A percentile compares a stretch with the other conserved stretches of the same genome.
Conservation (phyloP, 2,113 vertebrate genomes). For the Mustela nigripes region DNA sequence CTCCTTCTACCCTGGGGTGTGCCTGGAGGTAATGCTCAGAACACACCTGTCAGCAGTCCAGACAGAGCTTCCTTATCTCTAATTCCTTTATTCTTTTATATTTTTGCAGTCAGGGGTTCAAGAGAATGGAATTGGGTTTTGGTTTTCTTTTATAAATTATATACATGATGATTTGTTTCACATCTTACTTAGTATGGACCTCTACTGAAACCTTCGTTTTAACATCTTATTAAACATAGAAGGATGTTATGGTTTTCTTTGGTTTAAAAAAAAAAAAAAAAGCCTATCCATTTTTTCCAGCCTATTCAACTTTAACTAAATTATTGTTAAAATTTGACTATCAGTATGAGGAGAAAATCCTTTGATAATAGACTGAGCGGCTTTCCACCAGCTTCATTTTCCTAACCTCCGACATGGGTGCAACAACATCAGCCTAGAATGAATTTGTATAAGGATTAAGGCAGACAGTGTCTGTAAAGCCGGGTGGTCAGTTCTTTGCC, state of each 20-base stretch:
- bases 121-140: not conserved
- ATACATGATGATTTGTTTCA: not conserved
- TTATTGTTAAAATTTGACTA: not conserved
- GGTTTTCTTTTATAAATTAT: not conserved
- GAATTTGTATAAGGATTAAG: not conserved
- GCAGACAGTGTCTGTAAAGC: not conserved
- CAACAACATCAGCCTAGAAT: not conserved
- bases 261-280: not conserved
- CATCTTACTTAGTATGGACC: not conserved
- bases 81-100: not conserved
- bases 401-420: not conserved
- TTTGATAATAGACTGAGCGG: not conserved
- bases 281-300: not conserved
- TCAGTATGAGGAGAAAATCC: not conserved
- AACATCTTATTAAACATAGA: not conserved
- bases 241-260: not conserved
- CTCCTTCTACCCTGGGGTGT: not conserved
- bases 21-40: not conserved
- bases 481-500: not conserved
- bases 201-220: constrained; percentile 46
- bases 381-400: not conserved
- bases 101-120: constrained; percentile 48
- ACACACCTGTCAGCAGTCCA: not conserved
- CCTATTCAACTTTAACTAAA: constrained; percentile 8
- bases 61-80: not conserved